phyloP scores from a whole-genome alignment of 2,113 vertebrate species.

The Leptodactylus fuscus region DNA sequence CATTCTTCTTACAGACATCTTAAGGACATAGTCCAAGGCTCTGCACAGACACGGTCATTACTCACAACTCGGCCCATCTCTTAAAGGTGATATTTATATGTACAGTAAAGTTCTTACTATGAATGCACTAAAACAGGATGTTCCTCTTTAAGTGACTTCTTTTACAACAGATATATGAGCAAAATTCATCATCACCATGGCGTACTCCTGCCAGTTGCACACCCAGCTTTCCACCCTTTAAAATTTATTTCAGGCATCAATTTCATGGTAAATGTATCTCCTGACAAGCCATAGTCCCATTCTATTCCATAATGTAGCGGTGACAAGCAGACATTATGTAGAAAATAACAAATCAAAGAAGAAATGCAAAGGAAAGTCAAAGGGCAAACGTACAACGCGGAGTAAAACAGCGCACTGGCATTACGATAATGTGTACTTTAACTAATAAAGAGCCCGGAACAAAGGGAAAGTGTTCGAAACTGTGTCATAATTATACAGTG shows the following conservation, averaged over 20 bases:
- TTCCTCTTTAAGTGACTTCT: no score
- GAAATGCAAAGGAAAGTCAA: slow-evolving; percentile 28
- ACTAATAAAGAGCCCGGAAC: slow-evolving; percentile 40
- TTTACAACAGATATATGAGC: no score
- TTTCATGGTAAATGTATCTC: neutral
- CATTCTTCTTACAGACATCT: no score
- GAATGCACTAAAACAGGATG: neutral
- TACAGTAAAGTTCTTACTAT: neutral
- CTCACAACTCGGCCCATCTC: no score
- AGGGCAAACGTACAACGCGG: neutral
- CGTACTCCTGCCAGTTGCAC: neutral
- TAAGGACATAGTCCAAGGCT: no score
- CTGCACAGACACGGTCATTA: no score
- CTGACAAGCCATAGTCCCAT: neutral
- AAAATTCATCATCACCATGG: neutral
- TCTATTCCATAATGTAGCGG: neutral
- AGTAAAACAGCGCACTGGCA: neutral
- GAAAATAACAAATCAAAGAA: neutral
- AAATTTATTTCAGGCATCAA: neutral
- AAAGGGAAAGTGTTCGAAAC: slow-evolving; percentile 25
- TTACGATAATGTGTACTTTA: slow-evolving; percentile 44
- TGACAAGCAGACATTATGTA: neutral
- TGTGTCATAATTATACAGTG: slow-evolving; percentile 22
- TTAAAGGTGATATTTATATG: no score
- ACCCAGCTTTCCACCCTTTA: neutral